These are phyloP conservation scores for Diarsia brunnea DNA, from an alignment of 2,888 invertebrate species.

Conservation along the genomic window DNA sequence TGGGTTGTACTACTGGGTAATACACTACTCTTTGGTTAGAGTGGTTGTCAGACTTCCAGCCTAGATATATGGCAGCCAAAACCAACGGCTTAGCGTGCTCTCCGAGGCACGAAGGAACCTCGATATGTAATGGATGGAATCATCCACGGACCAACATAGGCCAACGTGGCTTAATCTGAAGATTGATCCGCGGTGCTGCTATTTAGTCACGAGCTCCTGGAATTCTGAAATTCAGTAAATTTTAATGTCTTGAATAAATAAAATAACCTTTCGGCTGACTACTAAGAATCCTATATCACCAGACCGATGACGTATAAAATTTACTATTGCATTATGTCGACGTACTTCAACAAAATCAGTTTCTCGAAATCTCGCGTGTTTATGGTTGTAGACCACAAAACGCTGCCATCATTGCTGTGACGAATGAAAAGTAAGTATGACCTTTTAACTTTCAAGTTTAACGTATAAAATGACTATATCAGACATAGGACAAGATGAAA, in stretches of 20 bases:
- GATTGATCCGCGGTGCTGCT: too few relatives aligned
- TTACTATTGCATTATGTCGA: slow-evolving; percentile 46
- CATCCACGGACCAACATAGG: too few relatives aligned
- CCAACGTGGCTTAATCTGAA: too few relatives aligned
- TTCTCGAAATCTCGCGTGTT: slow-evolving; percentile 66
- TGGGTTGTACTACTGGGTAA: too few relatives aligned
- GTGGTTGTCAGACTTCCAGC: too few relatives aligned
- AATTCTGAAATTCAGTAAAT: background rate
- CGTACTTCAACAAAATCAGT: slow-evolving; percentile 58
- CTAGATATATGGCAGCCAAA: too few relatives aligned
- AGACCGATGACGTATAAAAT: slow-evolving; percentile 39
- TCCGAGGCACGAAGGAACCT: too few relatives aligned
- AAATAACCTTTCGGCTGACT: background rate
- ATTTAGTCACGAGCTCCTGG: too few relatives aligned
- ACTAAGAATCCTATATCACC: slow-evolving; percentile 13
- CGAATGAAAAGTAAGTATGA: slow-evolving; percentile 64
- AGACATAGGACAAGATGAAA: slow-evolving; percentile 17
- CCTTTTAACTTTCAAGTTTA: slow-evolving; percentile 54
- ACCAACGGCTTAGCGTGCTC: too few relatives aligned
- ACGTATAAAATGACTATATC: background rate
- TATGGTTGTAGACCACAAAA: slow-evolving; percentile 52
- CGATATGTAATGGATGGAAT: too few relatives aligned
- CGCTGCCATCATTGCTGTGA: slow-evolving; percentile 59
- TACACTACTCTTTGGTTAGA: too few relatives aligned
- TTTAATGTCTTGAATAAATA: background rate